Base-by-base conservation (phyloP, 1,140 invertebrate genomes). In the Sarcophaga bullata region DNA sequence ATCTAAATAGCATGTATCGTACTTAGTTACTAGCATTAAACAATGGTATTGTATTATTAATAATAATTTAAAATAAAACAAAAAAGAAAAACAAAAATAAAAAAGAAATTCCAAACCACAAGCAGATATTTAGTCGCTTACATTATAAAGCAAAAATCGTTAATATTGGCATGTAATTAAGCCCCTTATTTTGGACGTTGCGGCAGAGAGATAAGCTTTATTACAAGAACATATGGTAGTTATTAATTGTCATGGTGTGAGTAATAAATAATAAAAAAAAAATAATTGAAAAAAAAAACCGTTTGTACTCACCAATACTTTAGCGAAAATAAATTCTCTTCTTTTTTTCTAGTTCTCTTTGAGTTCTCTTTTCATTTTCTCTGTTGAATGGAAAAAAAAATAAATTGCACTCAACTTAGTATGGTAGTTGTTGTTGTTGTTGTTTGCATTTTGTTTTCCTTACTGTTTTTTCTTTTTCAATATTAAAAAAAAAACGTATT, bases 151-250 rank as follows among this genome's bases (percentile, higher is more conserved):
- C 25, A 37, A 37, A 37, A 37, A 37, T 37, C 1, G 1, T 37
- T 37, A 1, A 4, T 1, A 37, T 37, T 37, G 25, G 1, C 25
- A 37, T 37, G 25, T 37, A 37, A 58, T 13, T n/a, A 13, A 68
- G 62, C n/a, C 62, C 62, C 17, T 68, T 25, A 19, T 68, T 25
- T 68, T 68, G 7, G 8, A 68, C 62, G 19, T 19, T 19, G 10
- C 62, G n/a, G 62, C 7, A 19, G 25, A 37, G 25, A 37, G n/a
- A 19, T 68, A 68, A 68, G 62, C 17, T 68, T 68, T 37, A 17
- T 68, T 58, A 58, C n/a, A 6, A 68, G 19, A 68, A 68, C 62
- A 68, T 68, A 68, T 68, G 62, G 19, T 19, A 68, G 62, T 19
- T 68, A 68, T 19, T 37, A 52, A 10, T 68, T 68, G 17, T 19